Conservation (phyloP, 2,797 vertebrate genomes). For the Cynodonichthys magdalenae region DNA sequence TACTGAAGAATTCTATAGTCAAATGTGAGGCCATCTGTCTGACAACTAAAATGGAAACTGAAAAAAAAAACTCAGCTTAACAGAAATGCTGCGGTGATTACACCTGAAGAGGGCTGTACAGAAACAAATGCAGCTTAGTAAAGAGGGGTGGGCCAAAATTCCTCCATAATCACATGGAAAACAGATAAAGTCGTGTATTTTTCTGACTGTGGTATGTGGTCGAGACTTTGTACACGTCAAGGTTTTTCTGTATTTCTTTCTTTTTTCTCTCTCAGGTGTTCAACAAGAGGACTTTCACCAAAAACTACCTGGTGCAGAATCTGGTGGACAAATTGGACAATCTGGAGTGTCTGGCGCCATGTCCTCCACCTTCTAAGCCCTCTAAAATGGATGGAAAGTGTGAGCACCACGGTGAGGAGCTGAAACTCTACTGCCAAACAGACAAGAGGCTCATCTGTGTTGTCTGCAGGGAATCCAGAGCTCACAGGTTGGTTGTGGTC, state of each 20-base stretch:
- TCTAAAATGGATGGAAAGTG: slow-evolving; percentile 77
- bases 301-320: slow-evolving; percentile 86
- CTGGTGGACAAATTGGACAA: slow-evolving; percentile 82
- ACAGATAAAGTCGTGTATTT: too few relatives aligned
- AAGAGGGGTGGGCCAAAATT: too few relatives aligned
- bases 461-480: slow-evolving; percentile 81
- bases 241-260: not conserved
- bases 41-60: too few relatives aligned
- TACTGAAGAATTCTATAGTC: too few relatives aligned
- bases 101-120: too few relatives aligned
- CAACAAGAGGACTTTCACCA: slow-evolving; percentile 81
- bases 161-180: too few relatives aligned
- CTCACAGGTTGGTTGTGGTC: slow-evolving; percentile 68
- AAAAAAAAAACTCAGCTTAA: too few relatives aligned
- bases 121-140: too few relatives aligned
- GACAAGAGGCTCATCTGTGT: slow-evolving; percentile 83
- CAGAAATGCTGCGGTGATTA: too few relatives aligned
- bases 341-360: slow-evolving; percentile 73
- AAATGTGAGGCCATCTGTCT: too few relatives aligned
- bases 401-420: slow-evolving; percentile 81
- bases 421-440: slow-evolving; percentile 82
- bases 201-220: too few relatives aligned
- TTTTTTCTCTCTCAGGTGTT: slow-evolving; percentile 73
- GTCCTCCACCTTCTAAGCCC: slow-evolving; percentile 59
- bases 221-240: too few relatives aligned